Conservation (phyloP, 2,797 vertebrate genomes). For the Semaprochilodus insignis region DNA sequence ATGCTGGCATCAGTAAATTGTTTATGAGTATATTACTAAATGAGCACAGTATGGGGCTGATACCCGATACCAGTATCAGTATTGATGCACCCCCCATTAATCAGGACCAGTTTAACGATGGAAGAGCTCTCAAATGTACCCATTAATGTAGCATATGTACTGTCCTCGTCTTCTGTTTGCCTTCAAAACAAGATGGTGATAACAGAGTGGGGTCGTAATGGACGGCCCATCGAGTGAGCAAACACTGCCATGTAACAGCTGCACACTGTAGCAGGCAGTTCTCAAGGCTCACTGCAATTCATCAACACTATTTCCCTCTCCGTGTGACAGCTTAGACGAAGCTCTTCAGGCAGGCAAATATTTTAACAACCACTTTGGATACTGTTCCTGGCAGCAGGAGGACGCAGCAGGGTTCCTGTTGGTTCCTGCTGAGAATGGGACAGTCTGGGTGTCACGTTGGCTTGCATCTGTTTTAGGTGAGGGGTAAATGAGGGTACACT, state of each 20-base stretch:
- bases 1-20: too few species aligned
- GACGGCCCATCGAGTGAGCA: slow-evolving; percentile 71
- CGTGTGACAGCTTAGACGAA: slow-evolving; percentile 11
- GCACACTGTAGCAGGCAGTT: slow-evolving; percentile 68
- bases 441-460: background rate
- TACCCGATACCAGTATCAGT: too few species aligned
- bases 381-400: background rate
- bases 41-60: too few species aligned
- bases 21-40: too few species aligned
- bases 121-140: background rate
- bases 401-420: background rate
- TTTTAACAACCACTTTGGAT: slow-evolving; percentile 5
- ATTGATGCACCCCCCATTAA: background rate
- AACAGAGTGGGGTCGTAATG: slow-evolving; percentile 75
- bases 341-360: slow-evolving; percentile 34
- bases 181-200: slow-evolving; percentile 70
- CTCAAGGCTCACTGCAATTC: slow-evolving; percentile 56
- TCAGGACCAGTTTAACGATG: background rate
- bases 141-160: background rate
- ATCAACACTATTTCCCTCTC: slow-evolving; percentile 1
- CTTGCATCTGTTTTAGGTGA: background rate
- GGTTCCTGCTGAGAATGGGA: background rate
- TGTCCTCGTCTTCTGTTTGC: slow-evolving; percentile 46
- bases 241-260: slow-evolving; percentile 68
- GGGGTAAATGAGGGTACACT: background rate